Evolutionary conservation across 2,113 vertebrate species (phyloP).

Genomic region (Podarcis muralis): DNA sequence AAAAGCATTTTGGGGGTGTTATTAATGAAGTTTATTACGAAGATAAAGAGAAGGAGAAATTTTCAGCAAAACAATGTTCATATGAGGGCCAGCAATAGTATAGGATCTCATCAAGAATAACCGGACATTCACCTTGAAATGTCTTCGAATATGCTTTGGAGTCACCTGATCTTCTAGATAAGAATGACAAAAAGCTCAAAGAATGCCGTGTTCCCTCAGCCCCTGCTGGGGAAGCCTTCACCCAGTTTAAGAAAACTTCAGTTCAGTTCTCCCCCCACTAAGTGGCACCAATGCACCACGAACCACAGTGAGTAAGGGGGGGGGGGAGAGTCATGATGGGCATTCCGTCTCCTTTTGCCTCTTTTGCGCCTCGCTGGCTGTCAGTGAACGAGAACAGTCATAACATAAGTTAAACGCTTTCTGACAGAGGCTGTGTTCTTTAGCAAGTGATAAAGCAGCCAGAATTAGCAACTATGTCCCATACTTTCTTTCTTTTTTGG

Average conservation of each 20-base stretch:
- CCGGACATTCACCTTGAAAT: neutral
- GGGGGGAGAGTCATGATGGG: constrained; percentile 38
- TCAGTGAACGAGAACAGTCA: constrained; percentile 17
- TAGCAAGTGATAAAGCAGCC: neutral
- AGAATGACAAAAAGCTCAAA: neutral
- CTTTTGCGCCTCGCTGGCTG: constrained; percentile 21
- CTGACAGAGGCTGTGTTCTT: neutral
- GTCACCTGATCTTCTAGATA: neutral
- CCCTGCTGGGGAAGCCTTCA: neutral
- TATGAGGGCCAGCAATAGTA: neutral
- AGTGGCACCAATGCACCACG: constrained; percentile 79
- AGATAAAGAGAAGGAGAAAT: neutral
- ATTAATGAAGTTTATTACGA: neutral
- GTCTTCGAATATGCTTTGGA: neutral
- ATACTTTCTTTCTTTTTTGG: neutral
- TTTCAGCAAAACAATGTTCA: neutral
- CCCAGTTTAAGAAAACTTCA: constrained; percentile 61
- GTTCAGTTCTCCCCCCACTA: constrained; percentile 77
- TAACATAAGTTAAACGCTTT: neutral
- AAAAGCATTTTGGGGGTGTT: neutral
- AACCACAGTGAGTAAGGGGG: constrained; percentile 60
- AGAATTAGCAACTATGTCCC: rapidly evolving
- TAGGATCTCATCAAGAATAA: neutral
- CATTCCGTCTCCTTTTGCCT: constrained; percentile 34
- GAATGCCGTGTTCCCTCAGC: neutral